Conservation (phyloP, 2,888 invertebrate genomes). For the Acrobasis consociella region DNA sequence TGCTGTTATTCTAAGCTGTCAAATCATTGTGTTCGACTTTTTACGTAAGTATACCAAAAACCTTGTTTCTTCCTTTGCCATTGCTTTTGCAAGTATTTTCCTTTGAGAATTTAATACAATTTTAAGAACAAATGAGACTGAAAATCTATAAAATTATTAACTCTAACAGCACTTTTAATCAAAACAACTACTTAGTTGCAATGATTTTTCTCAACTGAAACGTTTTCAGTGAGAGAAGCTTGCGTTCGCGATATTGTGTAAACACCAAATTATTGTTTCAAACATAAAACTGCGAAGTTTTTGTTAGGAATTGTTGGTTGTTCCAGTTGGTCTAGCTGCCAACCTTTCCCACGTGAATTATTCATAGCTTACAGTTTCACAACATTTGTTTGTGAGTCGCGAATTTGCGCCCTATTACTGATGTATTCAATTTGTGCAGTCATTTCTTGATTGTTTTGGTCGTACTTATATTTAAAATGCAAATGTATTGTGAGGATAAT, state of each 20-base stretch:
- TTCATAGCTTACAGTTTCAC: slow-evolving; percentile 57
- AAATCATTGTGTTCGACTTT: no score
- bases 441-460: no score
- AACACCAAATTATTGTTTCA: slow-evolving; percentile 30
- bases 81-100: no score
- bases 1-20: no score
- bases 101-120: no score
- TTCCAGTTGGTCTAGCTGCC: slow-evolving; percentile 54
- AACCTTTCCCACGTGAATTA: slow-evolving; percentile 66
- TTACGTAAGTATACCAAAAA: no score
- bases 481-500: no score
- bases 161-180: background rate
- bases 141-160: background rate
- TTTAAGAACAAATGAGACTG: no score
- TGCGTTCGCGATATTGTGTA: slow-evolving; percentile 18
- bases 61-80: no score
- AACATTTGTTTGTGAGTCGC: slow-evolving; percentile 40
- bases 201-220: background rate
- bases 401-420: slow-evolving; percentile 18
- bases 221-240: background rate
- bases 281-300: slow-evolving; percentile 45
- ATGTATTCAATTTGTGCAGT: background rate
- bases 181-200: background rate
- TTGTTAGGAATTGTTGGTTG: slow-evolving; percentile 50
- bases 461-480: no score